Percentiles rank a stretch among this genome's conserved stretches.
Conservation (phyloP, 2,888 invertebrate species). For the Cryptus viduatorius region DNA sequence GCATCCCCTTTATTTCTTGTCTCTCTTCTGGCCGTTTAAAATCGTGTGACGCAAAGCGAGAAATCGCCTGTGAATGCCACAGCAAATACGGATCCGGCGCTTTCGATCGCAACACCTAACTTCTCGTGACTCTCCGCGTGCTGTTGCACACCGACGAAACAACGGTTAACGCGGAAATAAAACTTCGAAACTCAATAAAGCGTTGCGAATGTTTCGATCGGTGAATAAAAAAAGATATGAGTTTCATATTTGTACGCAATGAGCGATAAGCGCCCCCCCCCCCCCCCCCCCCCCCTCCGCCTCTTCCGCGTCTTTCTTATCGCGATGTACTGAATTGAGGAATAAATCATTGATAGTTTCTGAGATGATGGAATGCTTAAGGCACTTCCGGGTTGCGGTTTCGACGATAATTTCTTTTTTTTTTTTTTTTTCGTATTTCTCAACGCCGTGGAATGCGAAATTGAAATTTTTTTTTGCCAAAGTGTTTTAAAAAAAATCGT, state of each 20-base stretch:
- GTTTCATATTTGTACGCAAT: no score
- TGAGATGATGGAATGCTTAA: neutral
- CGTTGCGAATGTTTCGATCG: no score
- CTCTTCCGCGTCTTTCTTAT: neutral
- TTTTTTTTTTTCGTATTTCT: neutral
- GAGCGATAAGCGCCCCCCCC: no score
- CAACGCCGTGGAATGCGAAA: neutral
- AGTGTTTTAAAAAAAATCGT: neutral
- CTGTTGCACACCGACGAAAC: neutral
- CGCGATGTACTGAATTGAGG: neutral
- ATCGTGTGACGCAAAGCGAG: no score
- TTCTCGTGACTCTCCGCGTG: neutral
- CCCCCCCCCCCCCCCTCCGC: no score
- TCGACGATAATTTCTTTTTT: neutral
- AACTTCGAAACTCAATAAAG: no score
- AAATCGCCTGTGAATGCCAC: no score
- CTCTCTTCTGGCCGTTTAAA: neutral
- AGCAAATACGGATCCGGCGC: no score
- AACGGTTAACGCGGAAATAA: no score
- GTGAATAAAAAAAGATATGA: no score
- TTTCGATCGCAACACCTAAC: no score
- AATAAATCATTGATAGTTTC: neutral
- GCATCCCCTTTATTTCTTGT: conserved; percentile 29
- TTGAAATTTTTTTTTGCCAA: neutral
- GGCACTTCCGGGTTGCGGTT: neutral